A percentile compares a stretch with the other conserved stretches of the same genome.
Evolutionary conservation across 2,888 invertebrate species (phyloP).

Genomic region (Caenorhabditis imperialis): DNA sequence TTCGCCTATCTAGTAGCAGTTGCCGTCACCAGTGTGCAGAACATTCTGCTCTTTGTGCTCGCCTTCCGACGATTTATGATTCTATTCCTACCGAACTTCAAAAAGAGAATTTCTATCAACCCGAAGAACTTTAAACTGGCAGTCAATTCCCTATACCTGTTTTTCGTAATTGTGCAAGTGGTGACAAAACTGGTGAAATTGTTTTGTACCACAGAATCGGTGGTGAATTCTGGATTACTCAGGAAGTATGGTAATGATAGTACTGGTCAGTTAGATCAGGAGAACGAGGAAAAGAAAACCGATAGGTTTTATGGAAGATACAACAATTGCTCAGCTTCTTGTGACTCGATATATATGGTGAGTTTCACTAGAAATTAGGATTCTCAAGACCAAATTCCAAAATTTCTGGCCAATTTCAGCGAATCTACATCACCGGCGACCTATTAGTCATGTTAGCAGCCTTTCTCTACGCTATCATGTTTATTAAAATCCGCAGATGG

Average conservation of each 20-base stretch:
- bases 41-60: constrained; percentile 19
- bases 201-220: constrained; percentile 17
- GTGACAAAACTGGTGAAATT: constrained; percentile 21
- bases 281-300: not conserved
- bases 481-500: constrained; percentile 27
- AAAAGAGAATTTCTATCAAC: constrained; percentile 25
- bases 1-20: constrained; percentile 26
- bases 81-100: constrained; percentile 28
- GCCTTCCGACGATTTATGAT: constrained; percentile 32
- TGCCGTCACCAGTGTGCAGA: constrained; percentile 28
- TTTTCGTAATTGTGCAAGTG: constrained; percentile 14
- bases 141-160: constrained; percentile 5
- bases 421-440: constrained; percentile 23
- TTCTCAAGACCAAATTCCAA: not conserved
- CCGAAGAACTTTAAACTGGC: constrained; percentile 9
- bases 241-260: not conserved
- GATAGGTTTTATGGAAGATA: not conserved
- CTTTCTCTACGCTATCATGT: constrained; percentile 26
- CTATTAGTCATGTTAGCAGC: constrained; percentile 16
- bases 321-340: constrained; percentile 5
- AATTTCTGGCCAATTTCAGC: no score
- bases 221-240: not conserved
- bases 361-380: not conserved
- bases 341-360: constrained; percentile 19
- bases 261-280: not conserved